These are phyloP conservation scores for Trichogramma evanescens DNA, from an alignment of 2,888 invertebrate genomes.

Conservation along the genomic window DNA sequence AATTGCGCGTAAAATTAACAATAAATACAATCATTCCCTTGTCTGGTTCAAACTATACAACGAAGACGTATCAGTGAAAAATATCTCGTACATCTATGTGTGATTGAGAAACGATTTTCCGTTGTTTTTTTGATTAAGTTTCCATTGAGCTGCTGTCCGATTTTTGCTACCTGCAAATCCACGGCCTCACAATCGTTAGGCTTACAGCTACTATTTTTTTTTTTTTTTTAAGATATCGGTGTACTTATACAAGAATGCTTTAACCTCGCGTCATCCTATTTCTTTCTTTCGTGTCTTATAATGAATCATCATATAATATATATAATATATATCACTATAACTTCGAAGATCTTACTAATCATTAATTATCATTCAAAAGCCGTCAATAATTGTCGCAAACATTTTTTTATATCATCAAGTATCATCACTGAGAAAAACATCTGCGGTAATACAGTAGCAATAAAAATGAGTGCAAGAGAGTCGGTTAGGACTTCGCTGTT, in stretches of 20 bases:
- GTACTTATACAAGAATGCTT: constrained; percentile 43
- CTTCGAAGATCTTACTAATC: background rate
- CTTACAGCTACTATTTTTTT: constrained; percentile 41
- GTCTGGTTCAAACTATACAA: too few species aligned
- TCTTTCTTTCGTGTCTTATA: constrained; percentile 17
- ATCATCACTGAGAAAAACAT: too few species aligned
- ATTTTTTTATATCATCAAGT: background rate
- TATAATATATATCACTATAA: background rate
- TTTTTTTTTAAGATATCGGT: constrained; percentile 38
- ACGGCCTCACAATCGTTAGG: constrained; percentile 38
- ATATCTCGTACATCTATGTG: too few species aligned
- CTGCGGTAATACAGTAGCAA: too few species aligned
- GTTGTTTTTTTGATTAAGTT: constrained; percentile 10
- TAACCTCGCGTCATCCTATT: constrained; percentile 21
- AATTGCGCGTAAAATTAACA: too few species aligned
- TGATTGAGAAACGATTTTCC: background rate
- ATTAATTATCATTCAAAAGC: too few species aligned
- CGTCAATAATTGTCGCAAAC: background rate
- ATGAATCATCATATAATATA: constrained; percentile 3
- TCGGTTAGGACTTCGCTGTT: too few species aligned
- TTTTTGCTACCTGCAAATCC: constrained; percentile 32
- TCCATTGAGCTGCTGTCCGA: background rate
- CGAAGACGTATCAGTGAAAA: too few species aligned
- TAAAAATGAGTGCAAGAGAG: too few species aligned
- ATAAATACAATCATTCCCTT: too few species aligned